Base-by-base conservation (phyloP, 2,113 vertebrate genomes). In the Myrmecobius fasciatus region DNA sequence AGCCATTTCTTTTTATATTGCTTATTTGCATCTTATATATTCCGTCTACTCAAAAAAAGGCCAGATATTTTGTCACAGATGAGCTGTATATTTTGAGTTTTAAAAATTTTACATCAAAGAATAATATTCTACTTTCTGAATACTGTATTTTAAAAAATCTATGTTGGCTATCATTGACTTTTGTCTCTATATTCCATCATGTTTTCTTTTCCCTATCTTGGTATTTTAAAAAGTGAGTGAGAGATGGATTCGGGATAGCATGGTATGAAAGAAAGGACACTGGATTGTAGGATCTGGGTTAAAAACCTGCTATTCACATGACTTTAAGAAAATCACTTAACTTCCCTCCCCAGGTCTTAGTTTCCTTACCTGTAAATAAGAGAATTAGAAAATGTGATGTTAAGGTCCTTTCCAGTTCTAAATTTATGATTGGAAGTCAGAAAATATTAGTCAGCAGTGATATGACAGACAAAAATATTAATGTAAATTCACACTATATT, bases 1-100 rank as follows among this genome's bases (percentile, higher is more conserved):
- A 90, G 24, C 52, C 54, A 53, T 31, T 46, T 94, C 52, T 92
- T 94, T 96, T 91, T 96, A 56, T 43, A 95, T 51, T 54, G 90
- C 53, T 93, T 89, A 20, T 75, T 14, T 52, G 20, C 52, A 46
- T 93, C n/a, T 51, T 94, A 60, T 48, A 36, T 28, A 53, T 90
- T 96, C 93, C 67, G 46, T 54, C 75, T 92, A 5, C 14, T 93
- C 52, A 91, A 54, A 47, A 47, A 89, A 92, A 94, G 75, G 91
- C 47, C 5, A 91, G 53, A 92, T 93, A 88, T 46, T 95, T 95
- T 95, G 36, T 47, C 83, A 90, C 7, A 60, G 56, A 60, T 60
- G 56, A 60, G 28, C 28, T 60, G 9, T 31, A 28, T 31, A 31
- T 94, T 94, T 67, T 92, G 60, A 53, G 48, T 91, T 94, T 95